phyloP scores from a whole-genome alignment of 2,888 invertebrate species.

The Xestia rhomboidea region DNA sequence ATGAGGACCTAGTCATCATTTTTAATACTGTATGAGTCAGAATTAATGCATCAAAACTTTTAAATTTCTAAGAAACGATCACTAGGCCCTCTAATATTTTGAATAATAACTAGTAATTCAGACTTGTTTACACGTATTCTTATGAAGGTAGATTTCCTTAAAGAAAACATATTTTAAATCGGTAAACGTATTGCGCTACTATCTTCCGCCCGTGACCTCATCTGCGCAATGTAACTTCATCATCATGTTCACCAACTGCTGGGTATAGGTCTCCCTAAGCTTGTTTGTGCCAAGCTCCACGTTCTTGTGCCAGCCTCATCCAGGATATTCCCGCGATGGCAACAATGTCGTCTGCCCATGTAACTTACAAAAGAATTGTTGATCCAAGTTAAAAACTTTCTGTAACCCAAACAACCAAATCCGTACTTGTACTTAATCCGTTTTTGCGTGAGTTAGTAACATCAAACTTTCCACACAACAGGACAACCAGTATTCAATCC shows the following conservation, averaged over 20 bases:
- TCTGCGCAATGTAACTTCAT: not conserved
- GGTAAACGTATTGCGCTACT: not conserved
- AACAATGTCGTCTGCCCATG: too few species aligned
- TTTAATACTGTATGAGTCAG: conserved; percentile 8
- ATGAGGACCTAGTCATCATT: conserved; percentile 14
- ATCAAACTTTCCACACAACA: not conserved
- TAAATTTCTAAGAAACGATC: not conserved
- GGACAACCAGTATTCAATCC: too few species aligned
- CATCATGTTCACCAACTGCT: too few species aligned
- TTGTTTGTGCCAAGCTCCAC: too few species aligned
- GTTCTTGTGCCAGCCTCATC: too few species aligned
- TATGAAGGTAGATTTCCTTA: not conserved
- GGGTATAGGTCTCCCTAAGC: too few species aligned
- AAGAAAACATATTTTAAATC: too few species aligned
- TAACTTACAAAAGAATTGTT: too few species aligned
- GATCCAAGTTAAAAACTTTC: too few species aligned
- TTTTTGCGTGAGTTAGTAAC: not conserved
- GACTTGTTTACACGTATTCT: not conserved
- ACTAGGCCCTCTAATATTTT: not conserved
- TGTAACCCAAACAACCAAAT: not conserved
- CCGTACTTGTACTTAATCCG: not conserved
- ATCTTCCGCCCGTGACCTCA: not conserved
- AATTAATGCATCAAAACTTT: not conserved
- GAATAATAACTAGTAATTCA: not conserved
- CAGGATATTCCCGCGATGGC: not conserved